Conservation (phyloP, 2,113 vertebrate species). For the human region GRCh38 chr3:140493001-140493500, state of each 20-base stretch:
- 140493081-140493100: slow-evolving; percentile 70
- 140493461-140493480: not conserved
- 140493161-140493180: slow-evolving; percentile 57
- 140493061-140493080: slow-evolving; percentile 59
- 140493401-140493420: not conserved
- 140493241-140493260: slow-evolving; percentile 75
- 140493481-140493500: not conserved
- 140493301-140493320: slow-evolving; percentile 23
- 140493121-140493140: not conserved
- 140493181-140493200: slow-evolving; percentile 69
- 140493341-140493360: slow-evolving; percentile 67
- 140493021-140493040: slow-evolving; percentile 21
- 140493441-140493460: not conserved
- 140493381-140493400: slow-evolving; percentile 35
- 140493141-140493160: not conserved
- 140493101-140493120: not conserved
- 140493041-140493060: slow-evolving; percentile 69
- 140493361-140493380: slow-evolving; percentile 62
- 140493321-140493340: slow-evolving; percentile 13
- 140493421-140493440: slow-evolving; percentile 4
- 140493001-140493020: not conserved
- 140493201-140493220: slow-evolving; percentile 53
- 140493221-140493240: slow-evolving; percentile 66
- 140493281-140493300: slow-evolving; percentile 64
- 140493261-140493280: slow-evolving; percentile 70